Percentiles rank a stretch among this genome's conserved stretches.
Conservation (phyloP, 2,797 vertebrate genomes). For the Enteromius thamalakanensis region DNA sequence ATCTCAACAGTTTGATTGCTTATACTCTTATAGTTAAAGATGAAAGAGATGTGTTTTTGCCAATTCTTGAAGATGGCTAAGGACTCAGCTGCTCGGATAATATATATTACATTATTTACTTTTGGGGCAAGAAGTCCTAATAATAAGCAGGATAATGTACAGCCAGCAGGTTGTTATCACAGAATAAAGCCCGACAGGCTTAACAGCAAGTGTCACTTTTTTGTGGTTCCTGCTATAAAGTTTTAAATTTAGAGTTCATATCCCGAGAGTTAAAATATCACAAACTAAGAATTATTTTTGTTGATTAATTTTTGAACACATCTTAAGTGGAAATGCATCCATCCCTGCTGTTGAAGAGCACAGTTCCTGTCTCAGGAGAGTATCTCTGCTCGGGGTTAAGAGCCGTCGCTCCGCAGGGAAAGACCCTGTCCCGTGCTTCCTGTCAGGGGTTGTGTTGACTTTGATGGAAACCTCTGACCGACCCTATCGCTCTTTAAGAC, state of each 20-base stretch:
- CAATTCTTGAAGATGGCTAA: too few species aligned
- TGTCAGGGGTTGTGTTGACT: background rate
- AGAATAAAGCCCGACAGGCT: too few species aligned
- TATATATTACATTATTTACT: too few species aligned
- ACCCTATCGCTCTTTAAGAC: background rate
- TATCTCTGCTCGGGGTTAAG: background rate
- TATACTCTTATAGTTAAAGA: background rate
- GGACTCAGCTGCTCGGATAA: too few species aligned
- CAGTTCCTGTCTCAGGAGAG: background rate
- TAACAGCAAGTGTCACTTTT: background rate
- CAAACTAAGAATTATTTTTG: background rate
- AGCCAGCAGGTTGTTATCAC: too few species aligned
- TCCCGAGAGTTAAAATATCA: background rate
- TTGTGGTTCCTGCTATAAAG: background rate
- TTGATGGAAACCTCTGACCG: slow-evolving; percentile 8
- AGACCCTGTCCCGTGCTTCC: background rate
- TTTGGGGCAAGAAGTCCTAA: too few species aligned
- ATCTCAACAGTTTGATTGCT: background rate
- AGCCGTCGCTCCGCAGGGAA: background rate
- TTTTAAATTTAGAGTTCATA: background rate
- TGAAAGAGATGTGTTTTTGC: too few species aligned
- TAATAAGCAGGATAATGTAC: too few species aligned
- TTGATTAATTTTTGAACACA: background rate
- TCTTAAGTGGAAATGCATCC: background rate
- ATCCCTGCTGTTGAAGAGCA: background rate